phyloP scores from a whole-genome alignment of 2,888 invertebrate genomes.

The Sphaeridia pumilis region DNA sequence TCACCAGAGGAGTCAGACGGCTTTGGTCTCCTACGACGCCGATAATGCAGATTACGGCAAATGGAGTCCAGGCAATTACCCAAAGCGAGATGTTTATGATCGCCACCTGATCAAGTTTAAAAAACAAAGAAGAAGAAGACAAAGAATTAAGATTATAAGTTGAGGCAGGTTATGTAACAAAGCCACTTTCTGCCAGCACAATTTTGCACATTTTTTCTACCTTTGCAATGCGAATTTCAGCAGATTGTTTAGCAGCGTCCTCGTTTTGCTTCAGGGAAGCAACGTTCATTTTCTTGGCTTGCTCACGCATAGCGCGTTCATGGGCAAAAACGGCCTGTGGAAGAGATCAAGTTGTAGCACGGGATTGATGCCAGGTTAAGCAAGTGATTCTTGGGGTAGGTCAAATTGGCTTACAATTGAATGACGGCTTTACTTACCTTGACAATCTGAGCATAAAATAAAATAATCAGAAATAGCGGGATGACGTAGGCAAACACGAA shows the following conservation, averaged over 20 bases:
- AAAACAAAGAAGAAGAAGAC: not conserved
- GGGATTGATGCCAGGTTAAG: too few species aligned
- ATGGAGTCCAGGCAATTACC: slow-evolving; percentile 89
- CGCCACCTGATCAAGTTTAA: slow-evolving; percentile 51
- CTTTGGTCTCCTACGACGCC: slow-evolving; percentile 60
- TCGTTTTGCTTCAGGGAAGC: slow-evolving; percentile 71
- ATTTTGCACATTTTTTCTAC: too few species aligned
- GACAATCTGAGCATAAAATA: slow-evolving; percentile 79
- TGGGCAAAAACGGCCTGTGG: slow-evolving; percentile 65
- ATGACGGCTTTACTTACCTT: slow-evolving; percentile 40
- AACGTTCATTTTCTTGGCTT: slow-evolving; percentile 89
- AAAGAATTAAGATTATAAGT: too few species aligned
- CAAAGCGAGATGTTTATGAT: slow-evolving; percentile 79
- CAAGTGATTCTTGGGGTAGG: not conserved
- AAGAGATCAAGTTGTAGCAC: too few species aligned
- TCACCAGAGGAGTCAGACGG: slow-evolving; percentile 63
- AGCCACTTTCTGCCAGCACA: too few species aligned
- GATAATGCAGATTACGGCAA: slow-evolving; percentile 66
- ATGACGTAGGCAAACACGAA: slow-evolving; percentile 64
- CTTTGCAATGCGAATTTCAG: slow-evolving; percentile 77
- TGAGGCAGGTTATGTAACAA: too few species aligned
- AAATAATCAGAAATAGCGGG: slow-evolving; percentile 67
- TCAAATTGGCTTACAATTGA: slow-evolving; percentile 2
- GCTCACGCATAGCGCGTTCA: slow-evolving; percentile 75
- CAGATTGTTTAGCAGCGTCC: slow-evolving; percentile 57